These are phyloP conservation scores for Puffinus mauretanicus DNA, from an alignment of 2,113 vertebrate genomes.

Conservation along the genomic window DNA sequence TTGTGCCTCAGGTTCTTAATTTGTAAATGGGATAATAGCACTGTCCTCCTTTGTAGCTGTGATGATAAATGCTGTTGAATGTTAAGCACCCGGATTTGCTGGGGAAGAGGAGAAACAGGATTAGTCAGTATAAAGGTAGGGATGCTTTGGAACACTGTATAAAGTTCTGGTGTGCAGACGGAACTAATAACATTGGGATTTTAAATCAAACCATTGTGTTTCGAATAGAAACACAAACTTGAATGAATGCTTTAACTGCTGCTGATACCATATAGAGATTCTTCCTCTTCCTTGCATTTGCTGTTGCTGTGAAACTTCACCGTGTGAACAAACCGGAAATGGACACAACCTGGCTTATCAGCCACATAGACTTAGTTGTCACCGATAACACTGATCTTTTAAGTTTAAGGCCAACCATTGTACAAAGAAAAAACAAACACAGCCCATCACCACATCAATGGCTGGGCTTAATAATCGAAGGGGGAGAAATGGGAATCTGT, in stretches of 20 bases:
- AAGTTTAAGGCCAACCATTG: neutral
- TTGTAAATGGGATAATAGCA: slow-evolving; percentile 3
- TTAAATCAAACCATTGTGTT: neutral
- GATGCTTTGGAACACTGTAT: neutral
- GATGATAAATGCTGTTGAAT: neutral
- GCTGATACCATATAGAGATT: neutral
- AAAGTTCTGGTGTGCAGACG: neutral
- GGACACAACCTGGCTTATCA: neutral
- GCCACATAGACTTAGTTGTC: neutral
- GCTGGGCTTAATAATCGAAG: neutral
- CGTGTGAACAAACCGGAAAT: neutral
- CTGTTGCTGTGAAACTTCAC: neutral
- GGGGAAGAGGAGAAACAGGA: neutral
- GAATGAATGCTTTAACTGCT: neutral
- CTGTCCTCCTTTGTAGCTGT: neutral
- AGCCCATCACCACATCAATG: neutral
- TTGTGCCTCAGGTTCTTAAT: neutral
- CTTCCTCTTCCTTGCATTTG: neutral
- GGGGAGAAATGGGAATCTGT: neutral
- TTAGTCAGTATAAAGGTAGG: neutral
- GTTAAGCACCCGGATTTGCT: neutral
- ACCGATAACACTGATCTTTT: neutral
- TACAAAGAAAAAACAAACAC: neutral
- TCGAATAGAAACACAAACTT: neutral
- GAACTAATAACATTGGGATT: neutral